Base-by-base conservation (phyloP, 2,888 invertebrate species). In the Clivina fossor region DNA sequence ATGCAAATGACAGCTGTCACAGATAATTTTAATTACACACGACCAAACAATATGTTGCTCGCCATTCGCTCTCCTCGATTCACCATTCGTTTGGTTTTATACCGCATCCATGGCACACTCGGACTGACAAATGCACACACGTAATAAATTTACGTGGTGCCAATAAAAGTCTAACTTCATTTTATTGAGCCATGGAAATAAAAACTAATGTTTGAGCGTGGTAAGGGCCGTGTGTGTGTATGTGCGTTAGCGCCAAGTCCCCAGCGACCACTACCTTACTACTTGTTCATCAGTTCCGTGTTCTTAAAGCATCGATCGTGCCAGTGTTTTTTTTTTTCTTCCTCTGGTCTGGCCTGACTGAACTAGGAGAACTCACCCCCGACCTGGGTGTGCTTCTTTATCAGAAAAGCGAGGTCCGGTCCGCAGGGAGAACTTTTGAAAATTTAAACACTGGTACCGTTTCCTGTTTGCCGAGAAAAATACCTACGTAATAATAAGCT, bases 181-280 rank as follows among this genome's bases (percentile, higher is more conserved):
- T 53, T 53, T 53, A 53, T 53, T 43, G 51, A 53, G 35, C 35
- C 53, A 53, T 53, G 53, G 37, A 53, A 53, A 53, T 53, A 53
- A 44, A 44, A 44, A 53, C 53, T 44, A 44, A 44, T 53, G 44
- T 33, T 18, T 9, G 32, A n/a, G n/a, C n/a, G n/a, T n/a, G n/a
- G n/a, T n/a, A n/a, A n/a, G n/a, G 8, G 15, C 43, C 13, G 16
- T 38, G 18, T 24, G 13, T 15, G 24, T 22, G 38, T 40, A 24
- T 8, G 49, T 15, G 19, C 24, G 20, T 37, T 53, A 37, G 30
- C 33, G 44, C n/a, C n/a, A 19, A 20, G 32, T 44, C 53, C 37
- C 51, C 16, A 8, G 41, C 18, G 51, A 22, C 20, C 35, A 43
- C 30, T 24, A 20, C 41, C 43, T 35, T 40, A 22, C 40, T 48